Percentiles rank a stretch among this genome's conserved stretches.
Conservation (phyloP, 2,797 vertebrate species). For the Arnoldichthys spilopterus region DNA sequence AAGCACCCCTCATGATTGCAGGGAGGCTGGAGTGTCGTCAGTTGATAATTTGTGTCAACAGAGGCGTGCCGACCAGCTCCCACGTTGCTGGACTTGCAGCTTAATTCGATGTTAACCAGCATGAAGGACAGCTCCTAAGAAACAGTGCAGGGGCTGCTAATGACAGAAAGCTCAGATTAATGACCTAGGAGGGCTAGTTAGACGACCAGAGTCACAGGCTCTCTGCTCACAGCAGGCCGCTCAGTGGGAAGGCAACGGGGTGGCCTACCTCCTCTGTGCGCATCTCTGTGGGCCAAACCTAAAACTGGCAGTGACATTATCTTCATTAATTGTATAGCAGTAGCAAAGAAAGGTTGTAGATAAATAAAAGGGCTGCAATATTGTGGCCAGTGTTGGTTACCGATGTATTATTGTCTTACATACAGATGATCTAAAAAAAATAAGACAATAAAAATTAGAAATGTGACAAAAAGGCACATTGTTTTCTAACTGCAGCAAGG, state of each 20-base stretch:
- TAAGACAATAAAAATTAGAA: too few relatives aligned
- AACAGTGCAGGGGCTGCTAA: constrained; percentile 35
- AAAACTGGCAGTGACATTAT: background rate
- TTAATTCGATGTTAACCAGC: background rate
- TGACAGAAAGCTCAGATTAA: constrained; percentile 43
- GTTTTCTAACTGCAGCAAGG: too few relatives aligned
- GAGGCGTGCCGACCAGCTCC: constrained; percentile 26
- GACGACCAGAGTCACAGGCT: constrained; percentile 25
- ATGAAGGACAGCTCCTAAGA: constrained; percentile 47
- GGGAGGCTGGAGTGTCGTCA: constrained; percentile 39
- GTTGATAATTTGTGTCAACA: constrained; percentile 35
- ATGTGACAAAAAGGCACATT: too few relatives aligned
- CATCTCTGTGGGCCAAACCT: background rate
- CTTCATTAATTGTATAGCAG: background rate
- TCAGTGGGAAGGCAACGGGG: constrained; percentile 23
- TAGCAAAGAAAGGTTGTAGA: background rate
- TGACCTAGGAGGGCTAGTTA: constrained; percentile 40
- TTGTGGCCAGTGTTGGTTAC: background rate
- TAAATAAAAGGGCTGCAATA: background rate
- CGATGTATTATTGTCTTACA: too few relatives aligned
- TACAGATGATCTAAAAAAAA: too few relatives aligned
- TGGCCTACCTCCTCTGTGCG: background rate
- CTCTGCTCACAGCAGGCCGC: constrained; percentile 42
- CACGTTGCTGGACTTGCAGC: background rate
- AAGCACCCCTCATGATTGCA: constrained; percentile 40